Conservation (phyloP, 2,888 invertebrate species). For the Petrolisthes manimaculis region DNA sequence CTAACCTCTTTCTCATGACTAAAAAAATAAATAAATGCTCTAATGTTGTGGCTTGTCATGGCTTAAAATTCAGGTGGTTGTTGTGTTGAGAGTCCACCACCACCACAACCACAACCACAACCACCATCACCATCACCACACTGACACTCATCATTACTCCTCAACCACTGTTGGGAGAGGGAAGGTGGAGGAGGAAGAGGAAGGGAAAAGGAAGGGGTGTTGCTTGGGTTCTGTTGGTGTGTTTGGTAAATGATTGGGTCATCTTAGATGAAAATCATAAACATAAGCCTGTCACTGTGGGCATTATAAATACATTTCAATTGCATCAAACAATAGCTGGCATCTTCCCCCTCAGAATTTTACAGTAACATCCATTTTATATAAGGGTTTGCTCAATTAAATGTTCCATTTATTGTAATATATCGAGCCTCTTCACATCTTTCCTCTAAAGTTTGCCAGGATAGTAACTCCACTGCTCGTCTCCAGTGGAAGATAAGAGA, state of each 20-base stretch:
- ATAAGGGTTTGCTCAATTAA: background rate
- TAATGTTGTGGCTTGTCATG: constrained; percentile 12
- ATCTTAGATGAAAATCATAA: constrained; percentile 12
- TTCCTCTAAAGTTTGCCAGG: constrained; percentile 33
- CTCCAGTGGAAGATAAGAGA: constrained; percentile 9
- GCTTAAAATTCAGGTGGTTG: background rate
- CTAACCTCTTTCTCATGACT: constrained; percentile 14
- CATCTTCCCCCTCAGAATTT: too few species aligned
- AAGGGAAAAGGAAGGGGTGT: too few species aligned
- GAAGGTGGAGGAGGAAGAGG: too few species aligned
- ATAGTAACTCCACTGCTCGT: constrained; percentile 17
- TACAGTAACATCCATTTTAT: too few species aligned
- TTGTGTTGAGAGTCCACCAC: background rate
- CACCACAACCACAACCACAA: constrained; percentile 43
- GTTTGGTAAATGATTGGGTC: constrained; percentile 13
- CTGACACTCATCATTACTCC: constrained; percentile 1
- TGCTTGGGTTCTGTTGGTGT: constrained; percentile 22
- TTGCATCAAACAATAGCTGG: too few species aligned
- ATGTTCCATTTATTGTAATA: constrained; percentile 10
- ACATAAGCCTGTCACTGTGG: background rate
- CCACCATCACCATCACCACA: too few species aligned
- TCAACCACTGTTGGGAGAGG: background rate
- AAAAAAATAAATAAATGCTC: constrained; percentile 18
- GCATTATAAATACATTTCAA: constrained; percentile 7
- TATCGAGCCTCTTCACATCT: constrained; percentile 20